phyloP scores from a whole-genome alignment of 2,888 invertebrate genomes.

The Macropis europaea region DNA sequence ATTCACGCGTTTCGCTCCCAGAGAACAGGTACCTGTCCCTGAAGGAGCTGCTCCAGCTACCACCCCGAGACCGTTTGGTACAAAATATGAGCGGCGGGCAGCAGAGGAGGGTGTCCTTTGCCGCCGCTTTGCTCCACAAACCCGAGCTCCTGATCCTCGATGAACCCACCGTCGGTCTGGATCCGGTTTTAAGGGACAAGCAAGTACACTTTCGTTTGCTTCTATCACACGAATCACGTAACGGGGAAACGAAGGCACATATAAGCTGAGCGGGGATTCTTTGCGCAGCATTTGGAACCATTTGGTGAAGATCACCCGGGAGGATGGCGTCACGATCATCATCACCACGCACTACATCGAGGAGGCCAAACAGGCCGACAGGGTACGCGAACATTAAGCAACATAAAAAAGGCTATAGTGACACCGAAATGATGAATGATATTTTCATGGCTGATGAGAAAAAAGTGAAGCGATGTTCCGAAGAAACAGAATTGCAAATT shows the following conservation, averaged over 20 bases:
- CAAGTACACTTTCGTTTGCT: slow-evolving; percentile 76
- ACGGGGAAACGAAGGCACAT: neutral
- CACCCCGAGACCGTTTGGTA: slow-evolving; percentile 84
- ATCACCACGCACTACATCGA: slow-evolving; percentile 98
- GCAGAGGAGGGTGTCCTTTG: slow-evolving; percentile 93
- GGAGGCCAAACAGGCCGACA: slow-evolving; percentile 91
- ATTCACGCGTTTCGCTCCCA: slow-evolving; percentile 49
- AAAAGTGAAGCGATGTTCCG: too few relatives aligned
- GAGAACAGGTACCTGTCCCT: slow-evolving; percentile 86
- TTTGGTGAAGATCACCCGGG: slow-evolving; percentile 86
- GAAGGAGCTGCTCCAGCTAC: slow-evolving; percentile 87
- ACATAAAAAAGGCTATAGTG: too few relatives aligned
- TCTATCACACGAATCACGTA: neutral
- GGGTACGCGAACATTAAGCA: slow-evolving; percentile 80
- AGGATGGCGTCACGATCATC: slow-evolving; percentile 89
- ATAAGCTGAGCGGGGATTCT: neutral
- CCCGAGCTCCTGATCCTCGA: slow-evolving; percentile 94
- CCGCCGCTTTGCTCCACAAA: slow-evolving; percentile 92
- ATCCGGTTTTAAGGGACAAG: slow-evolving; percentile 92
- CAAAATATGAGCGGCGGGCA: slow-evolving; percentile 93
- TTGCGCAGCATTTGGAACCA: slow-evolving; percentile 91
- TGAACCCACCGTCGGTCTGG: slow-evolving; percentile 96
- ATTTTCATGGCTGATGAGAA: too few relatives aligned
- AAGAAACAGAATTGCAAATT: too few relatives aligned
- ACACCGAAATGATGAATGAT: too few relatives aligned